These are phyloP conservation scores for Cephalopterus ornatus DNA, from an alignment of 2,113 vertebrate genomes.

Conservation along the genomic window DNA sequence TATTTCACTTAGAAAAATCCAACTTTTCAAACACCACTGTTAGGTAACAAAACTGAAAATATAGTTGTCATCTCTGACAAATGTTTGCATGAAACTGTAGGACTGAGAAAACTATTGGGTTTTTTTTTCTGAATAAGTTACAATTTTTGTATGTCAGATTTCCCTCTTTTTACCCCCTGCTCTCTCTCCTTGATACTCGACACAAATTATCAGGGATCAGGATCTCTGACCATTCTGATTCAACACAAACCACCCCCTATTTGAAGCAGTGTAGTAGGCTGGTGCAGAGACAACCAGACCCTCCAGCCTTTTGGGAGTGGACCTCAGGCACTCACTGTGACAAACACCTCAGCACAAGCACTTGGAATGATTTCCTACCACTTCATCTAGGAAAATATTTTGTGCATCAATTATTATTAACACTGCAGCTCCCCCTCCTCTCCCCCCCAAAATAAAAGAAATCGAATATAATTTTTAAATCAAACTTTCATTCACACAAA, in stretches of 20 bases:
- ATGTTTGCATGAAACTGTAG: background rate
- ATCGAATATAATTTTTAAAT: background rate
- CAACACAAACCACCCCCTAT: background rate
- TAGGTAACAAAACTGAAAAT: background rate
- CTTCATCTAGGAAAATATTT: background rate
- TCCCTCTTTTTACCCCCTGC: rapidly evolving
- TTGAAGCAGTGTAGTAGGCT: background rate
- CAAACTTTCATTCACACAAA: background rate
- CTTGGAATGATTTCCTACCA: background rate
- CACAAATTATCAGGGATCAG: background rate
- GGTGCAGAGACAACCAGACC: background rate
- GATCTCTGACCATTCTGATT: background rate
- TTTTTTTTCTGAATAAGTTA: background rate
- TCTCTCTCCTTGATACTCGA: background rate
- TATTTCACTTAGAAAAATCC: background rate
- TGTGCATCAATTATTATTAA: background rate
- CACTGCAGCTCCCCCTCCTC: rapidly evolving
- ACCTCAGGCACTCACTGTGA: background rate
- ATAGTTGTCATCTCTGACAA: background rate
- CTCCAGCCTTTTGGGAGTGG: background rate
- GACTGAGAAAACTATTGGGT: background rate
- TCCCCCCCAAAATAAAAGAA: background rate
- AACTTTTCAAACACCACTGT: background rate
- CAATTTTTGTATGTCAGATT: background rate
- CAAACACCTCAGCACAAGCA: background rate